Evolutionary conservation across 2,888 invertebrate genomes (phyloP), one percentile per base, ranked within the genome.

Genomic region (Julus scanicus): DNA sequence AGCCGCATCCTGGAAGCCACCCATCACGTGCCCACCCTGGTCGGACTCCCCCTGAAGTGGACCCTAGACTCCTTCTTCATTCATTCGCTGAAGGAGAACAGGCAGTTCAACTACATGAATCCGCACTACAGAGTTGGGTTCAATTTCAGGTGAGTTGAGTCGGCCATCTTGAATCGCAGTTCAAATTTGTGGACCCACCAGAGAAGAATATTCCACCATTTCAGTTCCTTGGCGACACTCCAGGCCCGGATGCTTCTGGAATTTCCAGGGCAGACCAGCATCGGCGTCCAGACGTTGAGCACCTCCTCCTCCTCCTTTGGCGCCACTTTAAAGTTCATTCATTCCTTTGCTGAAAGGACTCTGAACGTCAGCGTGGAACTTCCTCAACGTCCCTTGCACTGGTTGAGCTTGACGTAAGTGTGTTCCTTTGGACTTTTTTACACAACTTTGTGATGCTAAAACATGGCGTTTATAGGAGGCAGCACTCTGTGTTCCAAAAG

Each of bases 1-100:
- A 48, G 8, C 48, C n/a, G 20, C 44, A 11, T 85, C 20, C 20
- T 86, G 8, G 86, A 86, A 57, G 86, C 57, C 11, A 17, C 17
- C n/a, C 49, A 57, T 29, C 53, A 57, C 8, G 49, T 86, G 17
- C 86, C 86, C n/a, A 86, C 86, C 11, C n/a, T 37, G 37, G 11
- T 37, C n/a, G 86, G 86, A 0, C 13, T 57, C 6, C 86, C 86
- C 53, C 86, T 86, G 8, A 86, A 57, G 29, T 86, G 86, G 86
- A 20, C 57, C n/a, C n/a, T 53, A 2, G 86, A 86, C 37, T 53
- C n/a, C 17, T 53, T 29, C 11, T 37, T 57, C 37, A 29, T 57
- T 17, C 86, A 20, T 37, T 15, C 85, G 2, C 85, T 85, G 85
- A 85, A 85, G 49, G 85, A 85, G 11, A 49, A 39, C 20, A 85